These are phyloP conservation scores for Micrastur ruficollis DNA, from an alignment of 2,797 vertebrate genomes.

Conservation along the genomic window DNA sequence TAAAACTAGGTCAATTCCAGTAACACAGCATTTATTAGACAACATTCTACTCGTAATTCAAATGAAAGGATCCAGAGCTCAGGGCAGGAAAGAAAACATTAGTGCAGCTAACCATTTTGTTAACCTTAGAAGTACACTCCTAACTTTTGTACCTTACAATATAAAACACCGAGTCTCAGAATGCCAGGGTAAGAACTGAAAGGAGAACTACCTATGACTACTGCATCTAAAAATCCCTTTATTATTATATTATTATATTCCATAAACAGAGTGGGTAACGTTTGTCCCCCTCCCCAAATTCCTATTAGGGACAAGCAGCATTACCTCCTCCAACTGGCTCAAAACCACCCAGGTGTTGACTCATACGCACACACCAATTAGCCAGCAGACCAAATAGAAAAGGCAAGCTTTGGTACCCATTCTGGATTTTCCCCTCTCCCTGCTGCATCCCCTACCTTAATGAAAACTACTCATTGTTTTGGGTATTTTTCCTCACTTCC, in stretches of 20 bases:
- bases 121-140: not conserved
- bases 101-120: not conserved
- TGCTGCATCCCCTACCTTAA: not conserved
- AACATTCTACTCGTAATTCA: not conserved
- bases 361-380: not conserved
- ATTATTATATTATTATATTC: too few relatives aligned
- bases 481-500: not conserved
- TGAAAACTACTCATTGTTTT: not conserved
- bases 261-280: not conserved
- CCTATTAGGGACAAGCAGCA: not conserved
- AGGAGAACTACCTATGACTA: not conserved
- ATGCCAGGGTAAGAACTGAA: not conserved
- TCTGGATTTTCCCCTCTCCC: not conserved
- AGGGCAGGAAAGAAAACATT: not conserved
- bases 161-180: not conserved
- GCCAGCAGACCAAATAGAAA: not conserved
- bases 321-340: not conserved
- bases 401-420: not conserved
- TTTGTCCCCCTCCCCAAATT: not conserved
- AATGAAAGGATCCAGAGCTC: not conserved
- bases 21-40: not conserved
- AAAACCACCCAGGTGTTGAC: not conserved
- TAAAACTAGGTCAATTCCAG: not conserved
- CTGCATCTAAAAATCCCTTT: not conserved
- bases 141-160: not conserved